Evolutionary conservation across 2,888 invertebrate species (phyloP).

Genomic region (Oxycera nigricornis): DNA sequence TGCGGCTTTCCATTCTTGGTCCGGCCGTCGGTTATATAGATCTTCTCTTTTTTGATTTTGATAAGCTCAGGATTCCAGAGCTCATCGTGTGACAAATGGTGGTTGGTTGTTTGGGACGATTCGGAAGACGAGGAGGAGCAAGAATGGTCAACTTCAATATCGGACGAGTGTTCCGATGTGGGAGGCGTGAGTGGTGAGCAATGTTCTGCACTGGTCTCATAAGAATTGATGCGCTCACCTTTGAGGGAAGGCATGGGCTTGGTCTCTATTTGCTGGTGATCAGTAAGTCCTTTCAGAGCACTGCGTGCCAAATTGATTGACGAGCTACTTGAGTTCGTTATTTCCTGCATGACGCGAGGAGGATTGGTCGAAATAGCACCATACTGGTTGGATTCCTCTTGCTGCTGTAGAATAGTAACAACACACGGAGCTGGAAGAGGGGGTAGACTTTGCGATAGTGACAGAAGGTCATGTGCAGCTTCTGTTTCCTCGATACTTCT

Average conservation of each 20-base stretch:
- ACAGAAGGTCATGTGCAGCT: slow-evolving; percentile 83
- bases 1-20: slow-evolving; percentile 62
- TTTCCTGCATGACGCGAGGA: slow-evolving; percentile 59
- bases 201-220: slow-evolving; percentile 62
- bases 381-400: slow-evolving; percentile 40
- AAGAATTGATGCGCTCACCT: slow-evolving; percentile 56
- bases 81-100: slow-evolving; percentile 23
- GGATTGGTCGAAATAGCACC: slow-evolving; percentile 45
- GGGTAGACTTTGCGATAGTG: slow-evolving; percentile 78
- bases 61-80: slow-evolving; percentile 44
- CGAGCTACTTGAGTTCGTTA: slow-evolving; percentile 52
- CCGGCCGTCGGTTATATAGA: slow-evolving; percentile 63
- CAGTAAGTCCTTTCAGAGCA: slow-evolving; percentile 44
- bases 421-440: slow-evolving; percentile 76
- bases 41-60: slow-evolving; percentile 42
- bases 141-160: slow-evolving; percentile 68
- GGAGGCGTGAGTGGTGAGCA: slow-evolving; percentile 71
- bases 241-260: slow-evolving; percentile 48
- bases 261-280: slow-evolving; percentile 40
- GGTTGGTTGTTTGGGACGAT: neutral
- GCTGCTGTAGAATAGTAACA: slow-evolving; percentile 68
- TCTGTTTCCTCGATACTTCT: slow-evolving; percentile 84
- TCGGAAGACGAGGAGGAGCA: slow-evolving; percentile 53
- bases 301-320: neutral
- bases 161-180: slow-evolving; percentile 76